Evolutionary conservation across 2,888 invertebrate species (phyloP).

Genomic region (Poecilobothrus nobilitatus): DNA sequence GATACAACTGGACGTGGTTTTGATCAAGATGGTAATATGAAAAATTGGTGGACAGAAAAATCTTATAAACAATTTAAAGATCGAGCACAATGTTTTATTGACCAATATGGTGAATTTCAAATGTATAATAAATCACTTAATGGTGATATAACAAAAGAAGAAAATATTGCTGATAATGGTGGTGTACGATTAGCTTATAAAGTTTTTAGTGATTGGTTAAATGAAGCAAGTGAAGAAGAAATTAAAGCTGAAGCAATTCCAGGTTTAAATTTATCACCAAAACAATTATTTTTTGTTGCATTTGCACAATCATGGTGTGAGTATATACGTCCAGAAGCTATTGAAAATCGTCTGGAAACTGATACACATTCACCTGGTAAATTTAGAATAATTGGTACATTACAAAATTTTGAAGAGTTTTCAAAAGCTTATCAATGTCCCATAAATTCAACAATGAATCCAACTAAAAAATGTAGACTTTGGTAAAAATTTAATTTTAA

Average conservation of each 20-base stretch:
- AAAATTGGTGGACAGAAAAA: conserved; percentile 26
- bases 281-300: conserved; percentile 26
- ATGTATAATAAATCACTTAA: conserved; percentile 23
- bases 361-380: conserved; percentile 25
- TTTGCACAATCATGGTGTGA: conserved; percentile 27
- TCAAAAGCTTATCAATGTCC: conserved; percentile 23
- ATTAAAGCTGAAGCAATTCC: conserved; percentile 30
- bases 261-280: conserved; percentile 21
- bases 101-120: conserved; percentile 26
- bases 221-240: conserved; percentile 48
- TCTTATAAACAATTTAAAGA: conserved; percentile 23
- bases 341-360: conserved; percentile 21
- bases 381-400: conserved; percentile 24
- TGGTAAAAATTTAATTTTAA: not conserved
- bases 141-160: conserved; percentile 22
- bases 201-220: conserved; percentile 37
- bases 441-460: conserved; percentile 13
- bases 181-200: conserved; percentile 25
- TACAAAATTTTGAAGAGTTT: conserved; percentile 24
- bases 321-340: conserved; percentile 22
- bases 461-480: conserved; percentile 2
- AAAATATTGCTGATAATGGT: conserved; percentile 28
- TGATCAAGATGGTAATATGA: conserved; percentile 24
- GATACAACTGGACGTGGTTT: conserved; percentile 26
- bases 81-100: conserved; percentile 24